Evolutionary conservation across 1,140 invertebrate genomes (phyloP).

Genomic region (Trachymyrmex septentrionalis): DNA sequence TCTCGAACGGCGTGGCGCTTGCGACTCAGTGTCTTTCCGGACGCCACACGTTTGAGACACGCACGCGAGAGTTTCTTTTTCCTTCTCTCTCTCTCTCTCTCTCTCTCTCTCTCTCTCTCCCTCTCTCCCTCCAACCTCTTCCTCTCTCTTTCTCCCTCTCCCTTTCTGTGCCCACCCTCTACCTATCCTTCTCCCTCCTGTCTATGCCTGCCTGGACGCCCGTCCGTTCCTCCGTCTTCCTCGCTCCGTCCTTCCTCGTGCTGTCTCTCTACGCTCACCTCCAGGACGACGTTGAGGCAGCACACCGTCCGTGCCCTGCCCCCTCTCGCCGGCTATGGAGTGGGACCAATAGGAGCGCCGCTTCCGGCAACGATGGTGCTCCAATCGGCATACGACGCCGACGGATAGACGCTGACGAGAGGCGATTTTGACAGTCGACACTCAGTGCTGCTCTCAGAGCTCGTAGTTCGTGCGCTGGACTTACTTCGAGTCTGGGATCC

Average conservation of each 20-base stretch:
- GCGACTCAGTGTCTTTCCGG: slow-evolving; percentile 81
- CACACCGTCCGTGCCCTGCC: slow-evolving; percentile 67
- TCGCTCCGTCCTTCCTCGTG: slow-evolving; percentile 69
- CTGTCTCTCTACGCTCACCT: slow-evolving; percentile 61
- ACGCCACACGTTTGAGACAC: slow-evolving; percentile 81
- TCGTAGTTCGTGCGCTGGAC: slow-evolving; percentile 48
- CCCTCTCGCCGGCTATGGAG: slow-evolving; percentile 49
- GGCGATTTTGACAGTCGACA: slow-evolving; percentile 75
- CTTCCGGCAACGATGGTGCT: slow-evolving; percentile 75
- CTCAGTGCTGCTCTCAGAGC: slow-evolving; percentile 57
- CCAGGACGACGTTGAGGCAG: slow-evolving; percentile 66
- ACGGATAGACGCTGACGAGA: slow-evolving; percentile 72
- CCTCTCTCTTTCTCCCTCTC: slow-evolving; percentile 33
- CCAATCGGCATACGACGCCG: slow-evolving; percentile 71
- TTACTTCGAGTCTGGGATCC: slow-evolving; percentile 14
- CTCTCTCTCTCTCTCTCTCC: slow-evolving; percentile 1
- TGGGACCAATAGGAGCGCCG: slow-evolving; percentile 72
- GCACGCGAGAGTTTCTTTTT: slow-evolving; percentile 58
- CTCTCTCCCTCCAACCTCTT: neutral
- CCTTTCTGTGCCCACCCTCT: neutral
- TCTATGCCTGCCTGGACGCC: no score
- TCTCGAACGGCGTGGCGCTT: slow-evolving; percentile 66
- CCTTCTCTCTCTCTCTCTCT: slow-evolving; percentile 13
- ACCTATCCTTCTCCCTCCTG: neutral
- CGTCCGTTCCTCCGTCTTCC: slow-evolving; percentile 6